phyloP scores from a whole-genome alignment of 2,888 invertebrate species.

The Ischnus inquisitorius region DNA sequence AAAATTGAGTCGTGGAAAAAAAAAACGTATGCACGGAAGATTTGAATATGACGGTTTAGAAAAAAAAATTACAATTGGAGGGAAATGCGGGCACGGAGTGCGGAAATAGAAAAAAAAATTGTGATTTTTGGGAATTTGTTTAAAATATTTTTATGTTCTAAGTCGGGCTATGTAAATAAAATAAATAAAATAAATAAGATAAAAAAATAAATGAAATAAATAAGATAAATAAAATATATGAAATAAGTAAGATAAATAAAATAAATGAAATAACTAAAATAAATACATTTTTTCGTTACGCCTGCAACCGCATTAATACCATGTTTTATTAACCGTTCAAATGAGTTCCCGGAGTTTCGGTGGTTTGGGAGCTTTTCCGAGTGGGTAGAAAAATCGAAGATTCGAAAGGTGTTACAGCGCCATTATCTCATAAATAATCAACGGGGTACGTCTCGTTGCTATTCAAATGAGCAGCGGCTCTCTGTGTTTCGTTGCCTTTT shows the following conservation, averaged over 20 bases:
- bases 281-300: background rate
- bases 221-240: background rate
- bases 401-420: constrained; percentile 12
- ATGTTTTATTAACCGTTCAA: background rate
- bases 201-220: background rate
- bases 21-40: constrained; percentile 59
- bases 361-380: background rate
- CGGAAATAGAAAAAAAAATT: background rate
- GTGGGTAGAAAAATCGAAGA: constrained; percentile 1
- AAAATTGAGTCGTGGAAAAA: constrained; percentile 61
- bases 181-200: too few species aligned
- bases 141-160: too few species aligned
- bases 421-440: constrained; percentile 16
- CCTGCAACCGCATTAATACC: background rate
- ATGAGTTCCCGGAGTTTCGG: background rate
- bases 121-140: background rate
- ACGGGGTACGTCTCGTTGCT: constrained; percentile 53
- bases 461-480: constrained; percentile 81
- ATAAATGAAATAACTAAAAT: background rate
- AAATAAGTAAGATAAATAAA: too few species aligned
- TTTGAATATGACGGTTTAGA: constrained; percentile 70
- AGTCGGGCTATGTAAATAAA: too few species aligned
- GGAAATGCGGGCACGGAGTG: constrained; percentile 34
- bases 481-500: constrained; percentile 14
- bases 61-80: constrained; percentile 67